phyloP scores from a whole-genome alignment of 2,797 vertebrate species.

The Gallinago nigripennis region DNA sequence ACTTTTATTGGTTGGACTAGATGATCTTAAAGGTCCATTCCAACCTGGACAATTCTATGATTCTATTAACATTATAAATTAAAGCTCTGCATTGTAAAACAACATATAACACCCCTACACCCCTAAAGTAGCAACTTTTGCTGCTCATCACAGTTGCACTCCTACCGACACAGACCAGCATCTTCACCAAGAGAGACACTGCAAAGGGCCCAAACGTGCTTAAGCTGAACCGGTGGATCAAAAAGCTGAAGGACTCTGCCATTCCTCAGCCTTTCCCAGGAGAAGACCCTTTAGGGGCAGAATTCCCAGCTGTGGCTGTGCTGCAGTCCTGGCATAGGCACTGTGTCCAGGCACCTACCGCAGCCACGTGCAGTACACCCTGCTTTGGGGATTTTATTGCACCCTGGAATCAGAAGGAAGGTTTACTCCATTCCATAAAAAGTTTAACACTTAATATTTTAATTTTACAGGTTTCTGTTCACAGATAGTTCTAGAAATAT shows the following conservation, averaged over 20 bases:
- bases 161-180: background rate
- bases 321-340: background rate
- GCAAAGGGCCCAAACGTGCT: background rate
- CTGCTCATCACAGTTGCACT: background rate
- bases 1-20: no score
- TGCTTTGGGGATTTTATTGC: background rate
- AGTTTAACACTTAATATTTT: slow-evolving; percentile 21
- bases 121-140: background rate
- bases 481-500: slow-evolving; percentile 32
- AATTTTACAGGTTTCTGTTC: slow-evolving; percentile 31
- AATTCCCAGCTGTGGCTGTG: background rate
- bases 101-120: background rate
- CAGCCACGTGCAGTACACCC: background rate
- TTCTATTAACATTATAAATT: background rate
- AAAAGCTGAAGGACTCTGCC: background rate
- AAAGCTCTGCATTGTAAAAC: background rate
- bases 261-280: background rate
- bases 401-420: background rate
- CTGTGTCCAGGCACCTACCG: fast-evolving
- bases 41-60: no score
- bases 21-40: no score
- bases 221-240: background rate
- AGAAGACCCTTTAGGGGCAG: background rate
- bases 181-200: background rate
- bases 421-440: slow-evolving; percentile 17